These are phyloP conservation scores for Crocuta crocuta DNA, from an alignment of 2,113 vertebrate genomes.

Conservation along the genomic window DNA sequence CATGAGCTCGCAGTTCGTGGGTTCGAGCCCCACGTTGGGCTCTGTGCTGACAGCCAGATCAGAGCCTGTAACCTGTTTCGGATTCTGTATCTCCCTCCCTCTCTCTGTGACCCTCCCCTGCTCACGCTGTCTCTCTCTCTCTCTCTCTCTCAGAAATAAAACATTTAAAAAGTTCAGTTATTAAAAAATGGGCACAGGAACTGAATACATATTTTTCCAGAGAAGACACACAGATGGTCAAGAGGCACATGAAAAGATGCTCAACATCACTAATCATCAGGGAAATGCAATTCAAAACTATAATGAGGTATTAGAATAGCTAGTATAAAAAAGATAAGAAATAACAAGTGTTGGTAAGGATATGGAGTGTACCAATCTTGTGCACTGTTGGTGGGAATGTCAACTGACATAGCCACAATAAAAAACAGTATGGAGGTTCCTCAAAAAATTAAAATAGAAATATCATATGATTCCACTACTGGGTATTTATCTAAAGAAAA, in stretches of 20 bases:
- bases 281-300: not conserved
- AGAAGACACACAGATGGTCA: not conserved
- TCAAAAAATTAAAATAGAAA: not conserved
- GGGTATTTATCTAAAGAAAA: not conserved
- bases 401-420: not conserved
- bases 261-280: not conserved
- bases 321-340: not conserved
- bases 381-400: not conserved
- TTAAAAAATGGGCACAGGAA: not conserved
- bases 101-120: no score
- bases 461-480: not conserved
- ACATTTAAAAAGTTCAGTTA: no score
- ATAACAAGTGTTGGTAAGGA: not conserved
- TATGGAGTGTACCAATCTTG: not conserved
- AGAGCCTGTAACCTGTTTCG: no score
- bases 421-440: not conserved
- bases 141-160: no score
- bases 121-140: no score
- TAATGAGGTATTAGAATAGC: not conserved
- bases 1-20: no score
- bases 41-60: no score
- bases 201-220: not conserved
- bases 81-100: no score
- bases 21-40: no score
- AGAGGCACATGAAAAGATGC: not conserved